Evolutionary conservation across 1,140 invertebrate species (phyloP), one percentile per base, ranked within the genome.

Genomic region (Aphis craccivora): DNA sequence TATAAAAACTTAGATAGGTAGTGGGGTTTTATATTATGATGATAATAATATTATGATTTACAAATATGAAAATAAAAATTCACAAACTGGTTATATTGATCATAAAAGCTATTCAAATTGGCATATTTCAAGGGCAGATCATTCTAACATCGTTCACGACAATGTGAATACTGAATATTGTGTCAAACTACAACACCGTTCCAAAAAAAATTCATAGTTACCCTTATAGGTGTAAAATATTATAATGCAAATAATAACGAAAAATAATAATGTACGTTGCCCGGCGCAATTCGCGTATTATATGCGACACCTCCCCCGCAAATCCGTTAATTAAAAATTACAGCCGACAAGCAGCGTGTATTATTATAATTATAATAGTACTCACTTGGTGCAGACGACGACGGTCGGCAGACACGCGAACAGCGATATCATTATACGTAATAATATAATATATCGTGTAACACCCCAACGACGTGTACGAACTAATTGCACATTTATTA

Each of bases 251-350:
- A n/a, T 67, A 67, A n/a, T n/a, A 67, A 14, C 30, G 14, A 67
- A n/a, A 55, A 6, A 67, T 51, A 67, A 60, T 14, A 67, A 67
- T n/a, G 60, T 30, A n/a, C 60, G 30, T 67, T 67, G n/a, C 4
- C 30, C 30, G 30, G 30, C 14, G 30, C 14, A 18, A 6, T 76
- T 76, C 14, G 14, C 14, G 14, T n/a, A 76, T n/a, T n/a, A n/a
- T n/a, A 67, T 30, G 30, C 5, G 60, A 76, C 60, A 76, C 60
- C n/a, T 76, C 60, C 14, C 60, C 14, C 30, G 5, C n/a, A 76
- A 76, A 76, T 76, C 14, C 14, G n/a, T 76, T 76, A 76, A 76
- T 76, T 67, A 76, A 76, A 76, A 76, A n/a, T 76, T 76, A 76
- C 60, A 6, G 30, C n/a, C 30, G n/a, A 76, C n/a, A 76, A 35